These are phyloP conservation scores for Illadopsis cleaveri DNA, from an alignment of 2,113 vertebrate species.

Conservation along the genomic window DNA sequence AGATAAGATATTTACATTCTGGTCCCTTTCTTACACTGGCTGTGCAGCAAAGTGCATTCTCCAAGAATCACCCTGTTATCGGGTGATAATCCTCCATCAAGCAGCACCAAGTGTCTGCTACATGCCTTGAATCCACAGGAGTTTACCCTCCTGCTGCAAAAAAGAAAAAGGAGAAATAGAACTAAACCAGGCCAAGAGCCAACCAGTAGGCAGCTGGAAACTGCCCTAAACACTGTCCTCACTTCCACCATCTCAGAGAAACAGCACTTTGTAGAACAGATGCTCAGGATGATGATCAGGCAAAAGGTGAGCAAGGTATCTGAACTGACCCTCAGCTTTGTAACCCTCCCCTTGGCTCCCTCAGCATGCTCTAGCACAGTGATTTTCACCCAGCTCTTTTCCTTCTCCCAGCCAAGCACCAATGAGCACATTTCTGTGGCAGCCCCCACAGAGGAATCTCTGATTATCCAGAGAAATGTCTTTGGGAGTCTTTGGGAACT, in stretches of 20 bases:
- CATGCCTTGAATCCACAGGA: neutral
- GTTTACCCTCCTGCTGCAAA: neutral
- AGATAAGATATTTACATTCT: neutral
- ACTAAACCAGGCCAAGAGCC: neutral
- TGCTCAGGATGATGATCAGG: neutral
- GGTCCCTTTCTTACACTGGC: neutral
- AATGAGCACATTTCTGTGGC: neutral
- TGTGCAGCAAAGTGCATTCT: neutral
- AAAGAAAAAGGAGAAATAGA: neutral
- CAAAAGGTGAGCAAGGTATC: neutral
- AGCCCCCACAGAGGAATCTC: neutral
- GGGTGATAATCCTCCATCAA: conserved; percentile 12
- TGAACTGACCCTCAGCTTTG: neutral
- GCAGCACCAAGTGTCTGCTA: neutral
- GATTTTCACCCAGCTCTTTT: neutral
- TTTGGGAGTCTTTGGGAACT: neutral
- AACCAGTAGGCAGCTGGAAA: neutral
- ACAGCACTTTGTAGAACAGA: neutral
- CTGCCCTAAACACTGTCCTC: neutral
- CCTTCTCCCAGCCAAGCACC: neutral
- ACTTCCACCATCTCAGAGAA: neutral
- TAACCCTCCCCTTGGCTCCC: neutral
- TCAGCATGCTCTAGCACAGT: neutral
- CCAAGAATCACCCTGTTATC: neutral
- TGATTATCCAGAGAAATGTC: neutral